Base-by-base conservation (phyloP, 2,113 vertebrate species). In the Mastomys coucha region DNA sequence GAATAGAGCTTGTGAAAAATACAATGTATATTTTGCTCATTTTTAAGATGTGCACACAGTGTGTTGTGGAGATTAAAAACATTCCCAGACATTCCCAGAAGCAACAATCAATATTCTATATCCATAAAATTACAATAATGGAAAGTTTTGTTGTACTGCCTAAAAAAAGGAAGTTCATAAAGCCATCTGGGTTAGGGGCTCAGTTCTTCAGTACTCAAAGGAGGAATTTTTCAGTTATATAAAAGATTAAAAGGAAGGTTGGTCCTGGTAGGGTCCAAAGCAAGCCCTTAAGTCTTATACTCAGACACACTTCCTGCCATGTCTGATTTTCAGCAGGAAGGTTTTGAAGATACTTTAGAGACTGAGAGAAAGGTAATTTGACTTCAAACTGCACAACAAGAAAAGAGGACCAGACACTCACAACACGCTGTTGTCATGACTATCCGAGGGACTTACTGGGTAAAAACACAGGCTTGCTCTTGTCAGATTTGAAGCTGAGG, bases 61-160 rank as follows among this genome's bases (percentile, higher is more conserved):
- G 86, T 69, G 7, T 67, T n/a, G 58, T 0, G 7, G 6, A 14
- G 19, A 86, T 75, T 24, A 22, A 8, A 22, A 76, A 20, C 45
- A 45, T 45, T 45, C 45, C 45, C 45, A 93, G 73, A 45, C 19
- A 60, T 51, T 70, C 33, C 33, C 78, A 88, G n/a, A 53, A 42
- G 7, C 26, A 36, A 22, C 49, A 88, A 78, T 60, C 36, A 39
- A 45, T 33, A 90, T 85, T 45, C 24, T 84, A 33, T 53, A 91
- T 72, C 72, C 92, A 88, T 81, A 51, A 91, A 96, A 96, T 22
- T 53, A 51, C 89, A 87, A 91, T 90, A 70, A 86, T 84, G 26
- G 63, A 84, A 93, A 95, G 26, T 19, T 65, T 63, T 2, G 49
- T 77, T 96, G 51, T 28, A 53, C 42, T 70, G 31, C 70, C 85